Conservation (phyloP, 2,797 vertebrate genomes). For the Peromyscus attwateri region DNA sequence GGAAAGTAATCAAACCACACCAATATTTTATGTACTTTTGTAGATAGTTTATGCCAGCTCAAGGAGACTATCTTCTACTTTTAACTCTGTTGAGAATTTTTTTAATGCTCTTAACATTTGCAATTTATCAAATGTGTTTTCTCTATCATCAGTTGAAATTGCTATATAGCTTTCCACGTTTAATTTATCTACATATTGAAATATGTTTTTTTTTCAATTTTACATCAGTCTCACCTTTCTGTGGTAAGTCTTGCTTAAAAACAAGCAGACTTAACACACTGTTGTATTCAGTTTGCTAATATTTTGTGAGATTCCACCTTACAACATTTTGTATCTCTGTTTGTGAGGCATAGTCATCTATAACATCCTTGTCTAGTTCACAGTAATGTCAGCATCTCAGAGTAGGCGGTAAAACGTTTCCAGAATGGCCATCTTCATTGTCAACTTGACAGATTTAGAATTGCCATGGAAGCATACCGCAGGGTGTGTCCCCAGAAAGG, state of each 20-base stretch:
- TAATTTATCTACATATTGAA: conserved; percentile 24
- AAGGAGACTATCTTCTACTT: background rate
- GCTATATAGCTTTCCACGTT: background rate
- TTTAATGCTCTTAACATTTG: background rate
- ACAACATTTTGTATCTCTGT: background rate
- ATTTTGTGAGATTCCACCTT: background rate
- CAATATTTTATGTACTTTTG: background rate
- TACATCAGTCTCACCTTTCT: background rate
- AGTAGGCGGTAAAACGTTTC: background rate
- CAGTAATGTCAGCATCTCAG: conserved; percentile 5
- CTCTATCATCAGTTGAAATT: background rate
- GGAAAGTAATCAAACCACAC: background rate
- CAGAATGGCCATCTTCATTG: background rate
- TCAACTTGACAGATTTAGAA: background rate
- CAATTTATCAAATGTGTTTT: background rate
- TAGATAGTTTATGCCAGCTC: background rate
- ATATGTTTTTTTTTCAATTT: background rate
- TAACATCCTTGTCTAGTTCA: background rate
- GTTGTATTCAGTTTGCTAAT: background rate
- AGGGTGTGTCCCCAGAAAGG: background rate
- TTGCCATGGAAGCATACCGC: background rate
- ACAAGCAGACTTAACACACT: background rate
- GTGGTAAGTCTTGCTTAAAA: background rate
- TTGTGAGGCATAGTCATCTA: background rate
- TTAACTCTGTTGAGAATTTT: background rate